phyloP scores from a whole-genome alignment of 2,888 invertebrate genomes.

The Margaritifera margaritifera region DNA sequence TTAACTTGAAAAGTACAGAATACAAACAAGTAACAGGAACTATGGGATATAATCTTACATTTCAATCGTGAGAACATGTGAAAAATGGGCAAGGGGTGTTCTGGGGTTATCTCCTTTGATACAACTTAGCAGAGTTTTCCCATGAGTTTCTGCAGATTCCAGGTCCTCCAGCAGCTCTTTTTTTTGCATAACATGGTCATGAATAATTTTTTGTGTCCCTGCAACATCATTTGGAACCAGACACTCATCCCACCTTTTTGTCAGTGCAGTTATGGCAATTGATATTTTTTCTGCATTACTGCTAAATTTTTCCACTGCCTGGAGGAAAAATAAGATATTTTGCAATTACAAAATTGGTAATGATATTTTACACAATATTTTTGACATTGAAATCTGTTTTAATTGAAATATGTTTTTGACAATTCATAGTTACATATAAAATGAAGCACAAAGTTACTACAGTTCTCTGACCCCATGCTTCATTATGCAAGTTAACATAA shows the following conservation, averaged over 20 bases:
- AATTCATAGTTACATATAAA: too few relatives aligned
- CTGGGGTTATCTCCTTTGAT: constrained; percentile 70
- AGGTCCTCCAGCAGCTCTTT: constrained; percentile 82
- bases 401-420: too few relatives aligned
- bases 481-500: too few relatives aligned
- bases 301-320: constrained; percentile 97
- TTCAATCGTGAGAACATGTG: constrained; percentile 92
- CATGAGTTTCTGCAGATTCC: constrained; percentile 88
- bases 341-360: too few relatives aligned
- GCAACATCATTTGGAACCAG: constrained; percentile 96
- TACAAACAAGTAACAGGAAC: not conserved
- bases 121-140: constrained; percentile 85
- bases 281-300: constrained; percentile 92
- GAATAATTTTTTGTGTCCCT: constrained; percentile 89
- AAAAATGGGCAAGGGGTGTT: constrained; percentile 64
- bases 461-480: too few relatives aligned
- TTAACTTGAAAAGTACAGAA: not conserved
- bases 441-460: too few relatives aligned
- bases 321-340: constrained; percentile 34
- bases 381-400: too few relatives aligned
- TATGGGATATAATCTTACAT: constrained; percentile 77
- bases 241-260: constrained; percentile 88
- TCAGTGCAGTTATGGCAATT: constrained; percentile 87
- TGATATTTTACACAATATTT: too few relatives aligned
- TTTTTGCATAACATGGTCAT: constrained; percentile 76